Base-by-base conservation (phyloP, 2,797 vertebrate species). In the Coregonus sp. region DNA sequence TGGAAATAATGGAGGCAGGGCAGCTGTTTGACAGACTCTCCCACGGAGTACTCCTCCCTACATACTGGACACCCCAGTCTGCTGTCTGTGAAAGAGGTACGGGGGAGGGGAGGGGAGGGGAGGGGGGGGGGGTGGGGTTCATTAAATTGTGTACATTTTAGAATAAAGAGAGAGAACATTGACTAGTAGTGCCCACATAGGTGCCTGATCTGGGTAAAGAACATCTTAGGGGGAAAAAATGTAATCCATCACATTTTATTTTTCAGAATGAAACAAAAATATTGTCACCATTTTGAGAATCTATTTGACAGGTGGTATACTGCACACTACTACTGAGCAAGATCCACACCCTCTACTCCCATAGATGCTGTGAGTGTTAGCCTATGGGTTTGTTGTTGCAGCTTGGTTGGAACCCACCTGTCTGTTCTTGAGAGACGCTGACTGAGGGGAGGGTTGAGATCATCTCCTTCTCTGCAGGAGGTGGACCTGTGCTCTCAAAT, bases 1-100 rank as follows among this genome's bases (percentile, higher is more conserved):
- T 99, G 97, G 88, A 98, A 99, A 91, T 94, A 91, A 87, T 98
- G 97, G 70, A 96, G 96, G 87, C 96, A 97, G 20, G 97, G 96
- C 9, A 98, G 91, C 90, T 98, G 96, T 86, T 94, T 93, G 65
- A 96, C 97, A 70, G 92, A 92, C 81, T 99, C 96, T 0, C 93
- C 93, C 15, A 93, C 86, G 0, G 90, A 66, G 81, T 95, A 98
- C 84, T 97, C 96, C 80, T 98, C 96, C 85, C 96, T 95, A 78
- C 96, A 98, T 61, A 98, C 96, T 0, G 97, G 94, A 86, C 96
- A 97, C 86, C 96, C 96, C 78, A 94, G 82, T 80, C 88, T 89
- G 87, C 90, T 86, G 73, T 91, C 93, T 95, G 83, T 75, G 35
- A 52, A 37, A 74, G 37, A 51, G n/a, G 47, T n/a, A 63, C 63